Percentiles rank a stretch among this genome's conserved stretches.
Conservation (phyloP, 1,140 invertebrate species). For the Penaeus vannamei region DNA sequence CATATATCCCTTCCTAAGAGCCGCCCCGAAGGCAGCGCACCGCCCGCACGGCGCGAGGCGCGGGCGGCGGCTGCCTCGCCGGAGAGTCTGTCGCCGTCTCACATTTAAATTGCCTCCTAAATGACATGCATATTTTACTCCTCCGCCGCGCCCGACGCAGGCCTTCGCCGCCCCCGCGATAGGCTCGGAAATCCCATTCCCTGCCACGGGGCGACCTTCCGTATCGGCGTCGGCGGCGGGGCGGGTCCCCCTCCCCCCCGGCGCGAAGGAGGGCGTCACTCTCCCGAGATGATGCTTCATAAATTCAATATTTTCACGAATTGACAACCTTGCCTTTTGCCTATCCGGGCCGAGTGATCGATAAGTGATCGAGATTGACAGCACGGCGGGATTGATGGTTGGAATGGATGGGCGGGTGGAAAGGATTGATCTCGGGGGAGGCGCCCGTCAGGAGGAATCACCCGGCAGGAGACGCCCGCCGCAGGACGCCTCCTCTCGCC, state of each 20-base stretch:
- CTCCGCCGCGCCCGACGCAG: not conserved
- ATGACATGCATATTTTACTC: slow-evolving; percentile 38
- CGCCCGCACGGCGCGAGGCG: no score
- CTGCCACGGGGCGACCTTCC: not conserved
- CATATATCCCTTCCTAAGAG: no score
- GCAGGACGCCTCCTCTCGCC: not conserved
- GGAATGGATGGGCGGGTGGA: slow-evolving; percentile 38
- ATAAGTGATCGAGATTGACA: slow-evolving; percentile 28
- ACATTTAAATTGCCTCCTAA: slow-evolving; percentile 47
- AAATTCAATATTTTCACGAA: slow-evolving; percentile 63
- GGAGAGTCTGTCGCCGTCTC: not conserved
- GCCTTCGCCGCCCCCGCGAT: not conserved
- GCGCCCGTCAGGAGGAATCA: no score
- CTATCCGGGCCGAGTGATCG: slow-evolving; percentile 18
- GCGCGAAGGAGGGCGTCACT: slow-evolving; percentile 17
- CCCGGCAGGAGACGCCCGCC: no score
- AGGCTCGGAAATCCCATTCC: slow-evolving; percentile 1
- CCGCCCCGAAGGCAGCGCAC: no score
- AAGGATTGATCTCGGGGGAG: slow-evolving; percentile 44
- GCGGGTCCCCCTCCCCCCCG: slow-evolving; percentile 1
- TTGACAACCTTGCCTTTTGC: slow-evolving; percentile 47
- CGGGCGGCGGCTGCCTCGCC: no score
- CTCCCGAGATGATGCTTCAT: slow-evolving; percentile 41
- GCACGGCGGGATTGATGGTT: slow-evolving; percentile 5
- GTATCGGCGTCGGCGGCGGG: not conserved